Base-by-base conservation (phyloP, 2,888 invertebrate species). In the Cartodere bifasciata region DNA sequence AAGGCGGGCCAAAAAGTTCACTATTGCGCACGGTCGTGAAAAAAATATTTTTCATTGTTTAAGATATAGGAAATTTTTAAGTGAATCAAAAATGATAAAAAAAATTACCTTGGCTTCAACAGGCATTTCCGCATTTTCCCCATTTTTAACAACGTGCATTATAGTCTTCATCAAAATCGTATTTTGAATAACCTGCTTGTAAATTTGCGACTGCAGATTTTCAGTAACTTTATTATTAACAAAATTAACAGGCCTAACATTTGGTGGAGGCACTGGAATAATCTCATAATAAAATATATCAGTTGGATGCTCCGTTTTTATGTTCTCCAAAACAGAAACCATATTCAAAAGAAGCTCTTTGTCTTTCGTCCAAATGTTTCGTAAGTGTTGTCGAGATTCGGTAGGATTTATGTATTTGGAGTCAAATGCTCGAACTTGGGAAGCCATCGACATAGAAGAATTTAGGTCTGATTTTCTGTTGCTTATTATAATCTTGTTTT, bases 251-350 rank as follows among this genome's bases (percentile, higher is more conserved):
- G 97, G 97, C 44, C 98, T 67, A 6, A 83, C 78, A 51, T 76
- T 78, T 0, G 86, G 75, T 1, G 98, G 94, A 12, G 87, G 68
- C 0, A 98, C 92, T 3, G 85, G 75, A 12, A 98, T 53, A 0
- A 77, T 62, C 41, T 86, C 78, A 55, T 87, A 71, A 52, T 92
- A 98, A 54, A 97, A 84, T 31, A 81, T 55, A 59, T 97, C 87
- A 1, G 83, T 80, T 0, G 86, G 75, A 43, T 72, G 60, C 33
- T 67, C 61, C 6, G 24, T 16, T 2, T 62, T 57, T 4, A 70
- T 48, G 35, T 60, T 48, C 37, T 60, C 63, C 1, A 90, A 56
- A 25, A 82, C 64, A 1, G 87, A 83, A 32, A 79, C 70, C n/a
- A 87, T 60, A n/a, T 72, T 55, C 36, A 60, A 58, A 2, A 95